Percentiles rank a stretch among this genome's conserved stretches.
Conservation (phyloP, 2,888 invertebrate species). For the Cheilosia grossa region DNA sequence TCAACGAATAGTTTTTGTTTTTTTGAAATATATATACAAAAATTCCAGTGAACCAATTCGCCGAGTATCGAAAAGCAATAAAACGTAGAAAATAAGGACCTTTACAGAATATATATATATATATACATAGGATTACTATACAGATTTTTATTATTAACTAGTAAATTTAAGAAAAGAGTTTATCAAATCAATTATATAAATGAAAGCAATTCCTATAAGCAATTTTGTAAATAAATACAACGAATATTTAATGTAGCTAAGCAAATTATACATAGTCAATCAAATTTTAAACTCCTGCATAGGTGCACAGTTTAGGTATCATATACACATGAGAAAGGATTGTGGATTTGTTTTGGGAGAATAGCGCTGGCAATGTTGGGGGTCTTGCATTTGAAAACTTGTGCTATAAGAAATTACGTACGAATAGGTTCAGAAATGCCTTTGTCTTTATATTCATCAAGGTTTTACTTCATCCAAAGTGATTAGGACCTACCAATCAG, state of each 20-base stretch:
- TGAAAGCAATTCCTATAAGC: slow-evolving; percentile 41
- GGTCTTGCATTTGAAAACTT: too few species aligned
- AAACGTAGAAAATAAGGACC: slow-evolving; percentile 79
- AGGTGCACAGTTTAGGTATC: not conserved
- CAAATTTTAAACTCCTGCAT: slow-evolving; percentile 12
- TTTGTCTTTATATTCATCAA: too few species aligned
- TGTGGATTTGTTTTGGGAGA: slow-evolving; percentile 4
- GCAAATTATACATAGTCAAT: slow-evolving; percentile 55
- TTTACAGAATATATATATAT: slow-evolving; percentile 50
- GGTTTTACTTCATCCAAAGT: too few species aligned
- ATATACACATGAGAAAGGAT: not conserved
- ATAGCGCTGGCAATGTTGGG: too few species aligned
- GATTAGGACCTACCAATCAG: too few species aligned
- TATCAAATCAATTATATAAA: slow-evolving; percentile 8
- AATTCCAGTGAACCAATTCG: slow-evolving; percentile 78
- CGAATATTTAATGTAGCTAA: slow-evolving; percentile 71
- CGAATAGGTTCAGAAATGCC: too few species aligned
- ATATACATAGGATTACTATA: slow-evolving; percentile 40
- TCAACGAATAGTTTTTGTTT: slow-evolving; percentile 78
- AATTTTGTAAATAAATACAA: slow-evolving; percentile 71
- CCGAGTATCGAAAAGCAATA: slow-evolving; percentile 84
- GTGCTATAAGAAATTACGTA: too few species aligned
- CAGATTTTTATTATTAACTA: slow-evolving; percentile 38
- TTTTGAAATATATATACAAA: slow-evolving; percentile 48
- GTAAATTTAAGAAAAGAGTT: slow-evolving; percentile 2